Percentiles rank a stretch among this genome's conserved stretches.
These are phyloP conservation scores for Ammodytes dubius DNA, from an alignment of 2,113 vertebrate species.

Conservation along the genomic window DNA sequence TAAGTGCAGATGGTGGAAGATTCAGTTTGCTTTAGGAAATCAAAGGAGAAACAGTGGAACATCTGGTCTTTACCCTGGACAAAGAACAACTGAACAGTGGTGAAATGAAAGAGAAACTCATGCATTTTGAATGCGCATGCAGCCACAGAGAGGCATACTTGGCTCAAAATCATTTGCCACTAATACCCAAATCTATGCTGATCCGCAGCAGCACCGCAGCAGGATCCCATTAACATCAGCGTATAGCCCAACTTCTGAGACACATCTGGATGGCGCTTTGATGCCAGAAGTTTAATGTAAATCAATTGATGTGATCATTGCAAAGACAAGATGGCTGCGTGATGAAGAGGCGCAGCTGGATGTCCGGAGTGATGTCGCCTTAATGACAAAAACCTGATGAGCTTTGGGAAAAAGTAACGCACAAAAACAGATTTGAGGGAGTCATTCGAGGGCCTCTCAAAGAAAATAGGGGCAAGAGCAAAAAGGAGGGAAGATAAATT, in stretches of 20 bases:
- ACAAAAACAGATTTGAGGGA: constrained; percentile 52
- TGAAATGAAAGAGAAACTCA: constrained; percentile 77
- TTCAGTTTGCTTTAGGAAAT: constrained; percentile 81
- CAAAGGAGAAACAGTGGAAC: constrained; percentile 80
- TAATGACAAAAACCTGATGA: constrained; percentile 55
- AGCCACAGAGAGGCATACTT: constrained; percentile 79
- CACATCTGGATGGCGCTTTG: constrained; percentile 72
- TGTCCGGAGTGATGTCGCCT: constrained; percentile 22
- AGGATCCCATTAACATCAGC: constrained; percentile 73
- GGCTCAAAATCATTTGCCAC: constrained; percentile 77
- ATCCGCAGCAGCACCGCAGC: constrained; percentile 64
- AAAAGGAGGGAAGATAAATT: constrained; percentile 71
- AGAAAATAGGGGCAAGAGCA: constrained; percentile 38
- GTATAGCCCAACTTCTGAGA: constrained; percentile 55
- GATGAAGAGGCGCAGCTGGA: constrained; percentile 51
- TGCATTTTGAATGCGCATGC: constrained; percentile 75
- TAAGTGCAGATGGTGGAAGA: constrained; percentile 78
- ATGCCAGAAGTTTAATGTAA: constrained; percentile 66
- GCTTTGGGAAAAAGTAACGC: not conserved
- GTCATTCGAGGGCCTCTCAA: constrained; percentile 39
- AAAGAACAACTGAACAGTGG: constrained; percentile 73
- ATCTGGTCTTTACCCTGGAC: constrained; percentile 83
- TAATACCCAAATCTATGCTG: constrained; percentile 78
- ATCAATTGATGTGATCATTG: constrained; percentile 66
- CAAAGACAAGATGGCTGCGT: constrained; percentile 30